A percentile compares a stretch with the other conserved stretches of the same genome.
Conservation (phyloP, 2,797 vertebrate species). For the Paratrypauchen microcephalus region DNA sequence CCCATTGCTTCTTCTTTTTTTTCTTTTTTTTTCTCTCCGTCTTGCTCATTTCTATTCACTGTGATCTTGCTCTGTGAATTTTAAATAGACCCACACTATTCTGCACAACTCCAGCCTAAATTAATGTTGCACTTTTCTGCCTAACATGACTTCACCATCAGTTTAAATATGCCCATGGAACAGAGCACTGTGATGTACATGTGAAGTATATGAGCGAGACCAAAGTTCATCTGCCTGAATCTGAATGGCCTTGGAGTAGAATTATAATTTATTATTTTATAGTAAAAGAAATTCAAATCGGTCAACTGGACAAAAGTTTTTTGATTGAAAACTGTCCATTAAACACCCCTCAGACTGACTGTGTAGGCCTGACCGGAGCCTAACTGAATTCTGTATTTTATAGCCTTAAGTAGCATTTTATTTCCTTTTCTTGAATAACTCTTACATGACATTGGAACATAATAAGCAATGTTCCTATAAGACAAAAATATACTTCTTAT, state of each 20-base stretch:
- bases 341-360: no score
- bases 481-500: no score
- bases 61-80: conserved; percentile 75
- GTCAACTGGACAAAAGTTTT: no score
- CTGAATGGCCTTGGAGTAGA: not conserved
- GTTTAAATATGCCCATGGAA: not conserved
- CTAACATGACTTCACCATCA: not conserved
- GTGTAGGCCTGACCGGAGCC: no score
- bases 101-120: conserved; percentile 72
- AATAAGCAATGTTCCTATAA: no score
- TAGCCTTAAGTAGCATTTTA: no score
- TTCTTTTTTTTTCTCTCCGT: conserved; percentile 42
- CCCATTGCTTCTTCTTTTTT: not conserved
- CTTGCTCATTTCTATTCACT: conserved; percentile 78
- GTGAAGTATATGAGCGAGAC: not conserved
- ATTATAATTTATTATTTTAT: not conserved
- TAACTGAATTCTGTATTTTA: no score
- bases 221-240: not conserved
- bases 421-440: no score
- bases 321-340: no score
- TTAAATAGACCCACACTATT: conserved; percentile 74
- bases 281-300: no score
- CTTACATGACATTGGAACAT: no score
- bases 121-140: conserved; percentile 30
- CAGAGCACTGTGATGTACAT: not conserved